Evolutionary conservation across 35 echinoderm and acorn worm genomes (phyloP), one percentile per base, ranked within the genome.

Genomic region (Diadema setosum): DNA sequence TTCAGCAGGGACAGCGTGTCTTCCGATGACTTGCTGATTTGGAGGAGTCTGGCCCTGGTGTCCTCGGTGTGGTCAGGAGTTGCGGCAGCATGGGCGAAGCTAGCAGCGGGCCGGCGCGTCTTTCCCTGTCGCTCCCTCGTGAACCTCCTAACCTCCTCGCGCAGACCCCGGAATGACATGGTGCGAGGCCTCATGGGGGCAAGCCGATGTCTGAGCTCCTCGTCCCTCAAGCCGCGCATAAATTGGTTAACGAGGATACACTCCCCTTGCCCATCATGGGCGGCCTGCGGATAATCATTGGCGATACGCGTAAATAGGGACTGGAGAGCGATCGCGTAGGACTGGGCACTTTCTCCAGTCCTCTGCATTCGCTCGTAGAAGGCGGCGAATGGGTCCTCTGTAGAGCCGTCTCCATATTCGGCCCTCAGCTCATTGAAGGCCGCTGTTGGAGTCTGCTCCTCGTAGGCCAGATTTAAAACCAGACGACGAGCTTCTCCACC

Each of bases 101-200:
- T 52, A n/a, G 48, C 48, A 52, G 48, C 9, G 9, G 48, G 9
- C n/a, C n/a, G 9, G 48, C 48, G 9, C 48, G 9, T 52, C n/a
- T 52, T 52, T 52, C 48, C 48, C n/a, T 52, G 48, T 11, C 48
- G 48, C 31, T 87, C 85, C 16, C 55, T 16, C 12, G 18, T 45
- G 11, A 87, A 32, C 4, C 70, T 12, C 18, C 85, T 55, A 12
- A 87, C 30, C 36, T 87, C 85, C 31, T 36, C 5, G 20, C 69
- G 37, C 5, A 75, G 39, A 0, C 25, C 65, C 20, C 65, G 70
- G 46, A 87, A 87, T n/a, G n/a, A n/a, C n/a, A n/a, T n/a, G n/a
- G n/a, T n/a, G n/a, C n/a, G n/a, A n/a, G n/a, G n/a, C n/a, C 65
- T 39, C 85, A 87, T 87, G 2, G 85, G 85, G 4, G 85, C 65